Evolutionary conservation across 2,797 vertebrate genomes (phyloP).

Genomic region (Poeciliopsis presidionis): DNA sequence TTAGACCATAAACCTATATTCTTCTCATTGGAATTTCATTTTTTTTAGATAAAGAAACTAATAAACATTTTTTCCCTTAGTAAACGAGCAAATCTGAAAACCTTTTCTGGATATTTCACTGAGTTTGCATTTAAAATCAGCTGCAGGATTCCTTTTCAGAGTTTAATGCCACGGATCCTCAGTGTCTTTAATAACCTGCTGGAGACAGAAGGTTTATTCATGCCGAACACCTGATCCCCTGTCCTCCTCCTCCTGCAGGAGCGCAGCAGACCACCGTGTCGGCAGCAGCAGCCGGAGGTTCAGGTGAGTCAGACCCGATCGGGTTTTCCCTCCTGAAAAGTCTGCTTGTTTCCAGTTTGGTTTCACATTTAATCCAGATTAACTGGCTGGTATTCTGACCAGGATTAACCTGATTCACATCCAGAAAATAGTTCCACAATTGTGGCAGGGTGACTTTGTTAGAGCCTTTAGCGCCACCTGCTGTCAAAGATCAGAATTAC

Average conservation of each 20-base stretch:
- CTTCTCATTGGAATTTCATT: not conserved
- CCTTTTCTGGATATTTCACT: not conserved
- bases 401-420: constrained; percentile 23
- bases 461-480: constrained; percentile 2
- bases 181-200: constrained; percentile 31
- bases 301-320: constrained; percentile 78
- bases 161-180: constrained; percentile 4
- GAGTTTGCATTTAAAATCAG: not conserved
- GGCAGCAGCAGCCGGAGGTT: constrained; percentile 60
- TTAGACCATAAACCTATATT: not conserved
- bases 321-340: constrained; percentile 49
- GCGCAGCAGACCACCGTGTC: constrained; percentile 57
- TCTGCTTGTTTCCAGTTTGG: constrained; percentile 38
- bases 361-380: constrained; percentile 55
- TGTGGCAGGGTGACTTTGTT: not conserved
- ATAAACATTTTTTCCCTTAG: not conserved
- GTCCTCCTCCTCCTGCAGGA: constrained; percentile 28
- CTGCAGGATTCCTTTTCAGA: not conserved
- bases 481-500: not conserved
- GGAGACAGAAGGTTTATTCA: constrained; percentile 52
- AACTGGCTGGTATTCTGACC: constrained; percentile 13
- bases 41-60: not conserved
- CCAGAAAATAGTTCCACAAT: constrained; percentile 1
- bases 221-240: constrained; percentile 44
- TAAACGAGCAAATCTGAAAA: not conserved